Conservation (phyloP, 2,113 vertebrate species). For the Periophthalmus modestus region DNA sequence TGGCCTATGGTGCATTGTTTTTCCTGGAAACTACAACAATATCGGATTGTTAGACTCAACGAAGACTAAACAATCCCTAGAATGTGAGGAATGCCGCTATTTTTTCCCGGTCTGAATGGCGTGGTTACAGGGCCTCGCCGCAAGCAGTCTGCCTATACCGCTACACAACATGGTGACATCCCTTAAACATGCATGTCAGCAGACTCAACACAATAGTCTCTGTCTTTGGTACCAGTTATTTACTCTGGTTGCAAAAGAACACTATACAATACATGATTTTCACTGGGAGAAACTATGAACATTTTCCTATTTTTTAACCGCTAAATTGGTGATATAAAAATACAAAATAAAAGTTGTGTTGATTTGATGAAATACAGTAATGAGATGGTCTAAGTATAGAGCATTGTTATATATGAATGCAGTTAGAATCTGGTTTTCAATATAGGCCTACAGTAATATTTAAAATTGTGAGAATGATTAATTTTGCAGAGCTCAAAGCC, state of each 20-base stretch:
- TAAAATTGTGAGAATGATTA: no score
- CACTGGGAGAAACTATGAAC: neutral
- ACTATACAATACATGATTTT: neutral
- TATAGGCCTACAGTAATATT: no score
- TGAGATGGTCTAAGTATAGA: neutral
- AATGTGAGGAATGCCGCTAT: constrained; percentile 62
- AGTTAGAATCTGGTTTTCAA: no score
- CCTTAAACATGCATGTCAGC: constrained; percentile 1
- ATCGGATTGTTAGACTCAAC: constrained; percentile 42
- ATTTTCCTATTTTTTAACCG: no score
- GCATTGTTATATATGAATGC: no score
- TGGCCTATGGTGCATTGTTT: constrained; percentile 44
- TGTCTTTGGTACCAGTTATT: neutral
- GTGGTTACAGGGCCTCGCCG: constrained; percentile 41
- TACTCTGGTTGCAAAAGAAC: neutral
- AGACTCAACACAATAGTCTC: neutral
- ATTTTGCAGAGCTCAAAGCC: no score
- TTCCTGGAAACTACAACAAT: constrained; percentile 39
- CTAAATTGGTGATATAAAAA: neutral
- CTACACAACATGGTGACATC: constrained; percentile 6
- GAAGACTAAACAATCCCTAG: constrained; percentile 60
- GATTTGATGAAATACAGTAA: neutral
- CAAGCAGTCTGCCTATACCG: constrained; percentile 33
- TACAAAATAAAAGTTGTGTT: neutral
- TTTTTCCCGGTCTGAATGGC: constrained; percentile 34